Conservation (phyloP, 2,797 vertebrate genomes). For the Austrolebias charrua region DNA sequence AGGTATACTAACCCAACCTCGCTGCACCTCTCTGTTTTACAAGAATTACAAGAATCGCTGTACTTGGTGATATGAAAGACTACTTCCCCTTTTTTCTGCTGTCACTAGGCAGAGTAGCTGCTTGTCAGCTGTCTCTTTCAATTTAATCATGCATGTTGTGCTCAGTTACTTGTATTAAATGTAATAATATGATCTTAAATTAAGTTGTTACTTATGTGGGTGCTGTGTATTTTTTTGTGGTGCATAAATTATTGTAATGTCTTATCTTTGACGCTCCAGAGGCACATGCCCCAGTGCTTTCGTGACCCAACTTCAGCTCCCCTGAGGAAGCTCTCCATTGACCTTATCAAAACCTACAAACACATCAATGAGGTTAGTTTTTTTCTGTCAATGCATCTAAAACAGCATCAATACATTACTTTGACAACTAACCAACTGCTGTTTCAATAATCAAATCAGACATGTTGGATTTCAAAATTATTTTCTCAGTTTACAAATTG, state of each 20-base stretch:
- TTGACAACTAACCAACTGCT: not conserved
- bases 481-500: not conserved
- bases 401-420: not conserved
- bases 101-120: conserved; percentile 65
- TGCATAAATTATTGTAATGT: conserved; percentile 59
- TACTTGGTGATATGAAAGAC: conserved; percentile 45
- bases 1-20: conserved; percentile 79
- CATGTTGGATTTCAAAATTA: not conserved
- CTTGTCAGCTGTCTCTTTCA: conserved; percentile 46
- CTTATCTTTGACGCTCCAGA: conserved; percentile 84
- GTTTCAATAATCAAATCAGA: not conserved
- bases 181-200: conserved; percentile 5
- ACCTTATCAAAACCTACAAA: conserved; percentile 99
- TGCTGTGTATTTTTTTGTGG: conserved; percentile 23
- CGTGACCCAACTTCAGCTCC: conserved; percentile 98
- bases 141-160: conserved; percentile 33
- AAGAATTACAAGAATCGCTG: conserved; percentile 34
- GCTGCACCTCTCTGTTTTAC: conserved; percentile 35
- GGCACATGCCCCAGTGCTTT: conserved; percentile 99
- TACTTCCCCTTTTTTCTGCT: conserved; percentile 47
- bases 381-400: conserved; percentile 6
- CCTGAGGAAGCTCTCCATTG: conserved; percentile 98
- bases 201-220: conserved; percentile 1
- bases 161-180: conserved; percentile 24
- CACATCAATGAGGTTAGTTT: conserved; percentile 99